Conservation (phyloP, 2,888 invertebrate species). For the Portevinia maculata region DNA sequence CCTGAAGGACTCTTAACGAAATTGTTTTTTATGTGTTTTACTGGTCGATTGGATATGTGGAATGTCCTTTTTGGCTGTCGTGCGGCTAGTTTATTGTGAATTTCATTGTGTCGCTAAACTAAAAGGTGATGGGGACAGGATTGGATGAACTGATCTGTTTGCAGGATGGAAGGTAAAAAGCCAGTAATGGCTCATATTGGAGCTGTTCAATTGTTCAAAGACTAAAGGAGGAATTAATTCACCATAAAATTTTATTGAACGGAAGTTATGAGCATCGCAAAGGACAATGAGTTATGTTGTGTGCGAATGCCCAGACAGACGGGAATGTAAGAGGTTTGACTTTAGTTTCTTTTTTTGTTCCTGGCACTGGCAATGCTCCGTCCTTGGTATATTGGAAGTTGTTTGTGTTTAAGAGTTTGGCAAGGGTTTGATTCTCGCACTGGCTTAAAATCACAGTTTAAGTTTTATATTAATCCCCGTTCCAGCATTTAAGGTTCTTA, state of each 20-base stretch:
- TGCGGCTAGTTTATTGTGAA: conserved; percentile 55
- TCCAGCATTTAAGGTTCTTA: too few species aligned
- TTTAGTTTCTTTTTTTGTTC: not conserved
- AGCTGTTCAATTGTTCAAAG: conserved; percentile 39
- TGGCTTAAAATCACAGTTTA: too few species aligned
- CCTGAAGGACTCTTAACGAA: conserved; percentile 73
- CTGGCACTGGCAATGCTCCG: conserved; percentile 1
- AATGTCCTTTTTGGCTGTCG: conserved; percentile 53
- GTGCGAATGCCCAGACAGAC: not conserved
- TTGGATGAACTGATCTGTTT: not conserved
- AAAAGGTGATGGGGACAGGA: conserved; percentile 40
- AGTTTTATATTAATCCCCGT: too few species aligned
- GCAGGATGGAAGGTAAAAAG: conserved; percentile 28
- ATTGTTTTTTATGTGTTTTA: conserved; percentile 74
- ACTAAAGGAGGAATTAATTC: conserved; percentile 56
- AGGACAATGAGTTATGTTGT: conserved; percentile 34
- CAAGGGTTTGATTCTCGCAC: too few species aligned
- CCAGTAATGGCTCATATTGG: conserved; percentile 28
- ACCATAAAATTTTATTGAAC: conserved; percentile 63
- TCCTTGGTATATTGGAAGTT: not conserved
- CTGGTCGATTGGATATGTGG: conserved; percentile 62
- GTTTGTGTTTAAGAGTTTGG: too few species aligned
- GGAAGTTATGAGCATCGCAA: conserved; percentile 49
- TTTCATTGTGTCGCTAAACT: conserved; percentile 13
- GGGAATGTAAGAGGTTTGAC: conserved; percentile 1